Base-by-base conservation (phyloP, 2,797 vertebrate species). In the Hemitrygon akajei region DNA sequence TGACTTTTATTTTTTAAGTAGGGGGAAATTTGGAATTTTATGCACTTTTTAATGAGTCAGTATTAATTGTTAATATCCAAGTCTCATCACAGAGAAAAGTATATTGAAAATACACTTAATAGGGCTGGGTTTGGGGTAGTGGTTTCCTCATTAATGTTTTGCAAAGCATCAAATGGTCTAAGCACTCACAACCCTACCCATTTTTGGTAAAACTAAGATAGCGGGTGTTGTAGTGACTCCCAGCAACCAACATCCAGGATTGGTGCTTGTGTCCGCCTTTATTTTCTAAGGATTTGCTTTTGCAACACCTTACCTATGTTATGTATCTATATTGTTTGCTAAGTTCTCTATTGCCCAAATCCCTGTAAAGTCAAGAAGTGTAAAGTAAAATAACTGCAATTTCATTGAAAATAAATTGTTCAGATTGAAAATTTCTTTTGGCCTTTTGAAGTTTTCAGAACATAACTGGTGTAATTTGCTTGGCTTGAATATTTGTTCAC, bases 311-410 rank as follows among this genome's bases (percentile, higher is more conserved):
- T n/a, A 76, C 71, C 71, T 76, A 30, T 73, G 37, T 92, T 75
- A 56, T 47, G 40, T 92, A 73, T 30, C 91, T 4, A 30, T 73
- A 76, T 93, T 75, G 91, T 73, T 92, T 93, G 71, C 40, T 71
- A 93, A 76, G 91, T 76, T 76, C 91, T 93, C 47, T 93, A 93
- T 93, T 76, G 71, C 91, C 91, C 73, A 93, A 93, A 76, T 30
- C 91, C 40, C 69, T 93, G 40, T 93, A 93, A 71, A 93, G 76
- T 58, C 40, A 27, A 93, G 71, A 76, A 76, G 22, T 93, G 71
- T 91, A 66, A 69, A 84, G 58, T 89, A 75, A 81, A 81, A 81
- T 81, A 81, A 76, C 30, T 75, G 91, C 91, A 92, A 92, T 69
- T 40, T 92, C 40, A 93, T n/a, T 56, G 40, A 73, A 76, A 93